Evolutionary conservation across 2,888 invertebrate species (phyloP).

Genomic region (Alentia gelatinosa): DNA sequence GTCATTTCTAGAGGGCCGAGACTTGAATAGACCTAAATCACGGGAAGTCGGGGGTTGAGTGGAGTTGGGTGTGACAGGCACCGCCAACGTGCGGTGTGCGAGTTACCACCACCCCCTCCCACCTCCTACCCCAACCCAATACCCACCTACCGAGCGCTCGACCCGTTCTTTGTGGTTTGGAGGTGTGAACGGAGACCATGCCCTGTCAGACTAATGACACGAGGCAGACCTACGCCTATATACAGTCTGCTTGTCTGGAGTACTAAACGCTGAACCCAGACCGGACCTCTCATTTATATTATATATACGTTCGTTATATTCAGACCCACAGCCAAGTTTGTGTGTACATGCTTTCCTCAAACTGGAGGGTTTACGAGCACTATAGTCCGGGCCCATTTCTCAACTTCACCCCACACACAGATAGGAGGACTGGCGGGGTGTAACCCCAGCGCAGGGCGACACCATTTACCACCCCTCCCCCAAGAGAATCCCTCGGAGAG

Average conservation of each 20-base stretch:
- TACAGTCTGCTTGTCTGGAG: background rate
- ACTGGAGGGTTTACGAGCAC: background rate
- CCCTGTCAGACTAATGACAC: background rate
- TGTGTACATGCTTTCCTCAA: background rate
- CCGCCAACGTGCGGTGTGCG: background rate
- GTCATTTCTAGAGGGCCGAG: background rate
- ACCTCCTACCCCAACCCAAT: no score
- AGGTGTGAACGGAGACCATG: background rate
- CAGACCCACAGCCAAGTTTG: no score
- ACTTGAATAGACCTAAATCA: constrained; percentile 5
- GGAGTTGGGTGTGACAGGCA: background rate
- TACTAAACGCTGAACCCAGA: background rate
- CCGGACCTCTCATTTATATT: no score
- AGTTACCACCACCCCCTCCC: background rate
- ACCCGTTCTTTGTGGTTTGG: background rate
- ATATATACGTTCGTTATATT: no score
- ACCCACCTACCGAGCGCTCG: no score
- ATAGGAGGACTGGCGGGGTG: background rate
- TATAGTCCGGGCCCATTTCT: background rate
- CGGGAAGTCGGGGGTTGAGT: background rate
- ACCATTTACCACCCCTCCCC: background rate
- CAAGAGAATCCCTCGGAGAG: background rate
- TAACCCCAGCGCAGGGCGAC: background rate
- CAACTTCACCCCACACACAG: background rate
- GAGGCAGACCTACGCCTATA: background rate